phyloP scores from a whole-genome alignment of 1,140 invertebrate species.

The Lepidostoma basale region DNA sequence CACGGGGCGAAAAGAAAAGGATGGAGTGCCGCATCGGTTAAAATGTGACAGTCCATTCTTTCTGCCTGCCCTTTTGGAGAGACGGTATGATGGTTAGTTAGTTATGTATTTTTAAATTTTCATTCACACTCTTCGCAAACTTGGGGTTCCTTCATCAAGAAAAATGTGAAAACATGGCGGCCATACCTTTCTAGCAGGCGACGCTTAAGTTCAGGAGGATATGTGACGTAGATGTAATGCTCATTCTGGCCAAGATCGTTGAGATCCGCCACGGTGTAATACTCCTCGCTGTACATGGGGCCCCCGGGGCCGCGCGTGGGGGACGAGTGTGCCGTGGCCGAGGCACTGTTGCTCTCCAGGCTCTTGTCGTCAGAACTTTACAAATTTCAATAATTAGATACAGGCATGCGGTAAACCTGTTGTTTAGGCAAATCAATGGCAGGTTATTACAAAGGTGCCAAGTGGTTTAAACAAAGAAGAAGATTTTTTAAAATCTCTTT shows the following conservation, averaged over 20 bases:
- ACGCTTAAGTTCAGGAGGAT: slow-evolving; percentile 82
- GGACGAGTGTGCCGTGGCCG: slow-evolving; percentile 67
- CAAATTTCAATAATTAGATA: slow-evolving; percentile 12
- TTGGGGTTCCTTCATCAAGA: slow-evolving; percentile 35
- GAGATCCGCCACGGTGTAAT: slow-evolving; percentile 53
- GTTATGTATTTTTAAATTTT: too few species aligned
- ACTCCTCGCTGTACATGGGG: slow-evolving; percentile 53
- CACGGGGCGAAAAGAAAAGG: too few species aligned
- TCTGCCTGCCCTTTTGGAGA: too few species aligned
- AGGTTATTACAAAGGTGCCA: too few species aligned
- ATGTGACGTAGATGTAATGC: slow-evolving; percentile 85
- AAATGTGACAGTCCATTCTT: too few species aligned
- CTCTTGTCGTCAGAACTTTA: slow-evolving; percentile 68
- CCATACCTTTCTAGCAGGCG: slow-evolving; percentile 78
- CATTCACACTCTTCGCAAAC: background rate
- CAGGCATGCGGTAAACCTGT: too few species aligned
- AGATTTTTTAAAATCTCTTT: too few species aligned
- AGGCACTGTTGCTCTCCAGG: slow-evolving; percentile 66
- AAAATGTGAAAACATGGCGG: slow-evolving; percentile 51
- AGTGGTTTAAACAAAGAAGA: too few species aligned
- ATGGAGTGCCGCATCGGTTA: too few species aligned
- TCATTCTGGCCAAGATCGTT: slow-evolving; percentile 62
- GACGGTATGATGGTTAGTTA: too few species aligned
- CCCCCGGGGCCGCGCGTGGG: slow-evolving; percentile 58
- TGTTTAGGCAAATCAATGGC: too few species aligned